Evolutionary conservation across 2,888 invertebrate genomes (phyloP).

Genomic region (Microctonus aethiopoides): DNA sequence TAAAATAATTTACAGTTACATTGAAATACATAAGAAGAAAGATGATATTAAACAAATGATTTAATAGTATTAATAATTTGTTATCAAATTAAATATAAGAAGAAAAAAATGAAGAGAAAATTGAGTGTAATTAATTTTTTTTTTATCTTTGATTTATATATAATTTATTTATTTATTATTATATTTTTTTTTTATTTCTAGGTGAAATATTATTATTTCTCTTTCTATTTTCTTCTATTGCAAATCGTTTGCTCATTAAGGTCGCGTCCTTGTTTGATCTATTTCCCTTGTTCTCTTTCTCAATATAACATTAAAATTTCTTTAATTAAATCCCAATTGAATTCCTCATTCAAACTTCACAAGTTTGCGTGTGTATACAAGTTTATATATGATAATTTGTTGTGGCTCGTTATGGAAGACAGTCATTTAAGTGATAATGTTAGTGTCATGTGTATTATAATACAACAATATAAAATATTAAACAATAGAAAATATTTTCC

Average conservation of each 20-base stretch:
- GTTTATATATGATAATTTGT: neutral
- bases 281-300: slow-evolving; percentile 32
- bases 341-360: neutral
- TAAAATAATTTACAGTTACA: neutral
- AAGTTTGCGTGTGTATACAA: neutral
- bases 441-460: slow-evolving; percentile 30
- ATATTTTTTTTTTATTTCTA: neutral
- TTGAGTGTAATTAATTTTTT: slow-evolving; percentile 19
- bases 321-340: slow-evolving; percentile 51
- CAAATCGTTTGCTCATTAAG: slow-evolving; percentile 53
- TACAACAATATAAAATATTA: slow-evolving; percentile 16
- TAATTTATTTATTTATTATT: slow-evolving; percentile 5
- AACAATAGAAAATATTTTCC: slow-evolving; percentile 47
- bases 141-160: neutral
- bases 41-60: too few relatives aligned
- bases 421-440: slow-evolving; percentile 11
- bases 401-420: slow-evolving; percentile 11
- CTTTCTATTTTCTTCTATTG: slow-evolving; percentile 22
- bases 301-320: neutral
- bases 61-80: neutral
- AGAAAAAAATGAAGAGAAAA: slow-evolving; percentile 14
- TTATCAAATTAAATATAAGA: slow-evolving; percentile 10
- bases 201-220: slow-evolving; percentile 19
- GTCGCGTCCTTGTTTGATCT: slow-evolving; percentile 61
- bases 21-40: slow-evolving; percentile 12